Conservation (phyloP, 2,888 invertebrate genomes). For the Agrotis clavis region DNA sequence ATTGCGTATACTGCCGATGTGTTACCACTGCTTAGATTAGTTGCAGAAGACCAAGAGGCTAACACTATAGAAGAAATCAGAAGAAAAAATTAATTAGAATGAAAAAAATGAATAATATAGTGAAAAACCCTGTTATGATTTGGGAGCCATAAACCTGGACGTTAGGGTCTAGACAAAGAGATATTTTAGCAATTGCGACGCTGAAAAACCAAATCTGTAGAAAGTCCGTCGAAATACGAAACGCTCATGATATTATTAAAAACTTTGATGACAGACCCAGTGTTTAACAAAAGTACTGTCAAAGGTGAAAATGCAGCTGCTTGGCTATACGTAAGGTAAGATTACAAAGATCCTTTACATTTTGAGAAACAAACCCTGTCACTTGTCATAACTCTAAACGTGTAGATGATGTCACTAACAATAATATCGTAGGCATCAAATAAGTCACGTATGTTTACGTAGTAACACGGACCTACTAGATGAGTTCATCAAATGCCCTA, state of each 20-base stretch:
- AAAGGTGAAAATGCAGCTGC: not conserved
- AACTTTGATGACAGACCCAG: no score
- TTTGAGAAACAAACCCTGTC: not conserved
- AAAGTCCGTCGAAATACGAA: no score
- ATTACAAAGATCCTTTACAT: not conserved
- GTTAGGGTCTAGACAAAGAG: no score
- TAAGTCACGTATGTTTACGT: slow-evolving; percentile 22
- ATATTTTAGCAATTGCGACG: no score
- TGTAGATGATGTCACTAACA: slow-evolving; percentile 14
- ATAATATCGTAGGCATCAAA: not conserved
- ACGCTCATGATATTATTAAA: no score
- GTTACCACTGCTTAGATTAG: slow-evolving; percentile 22
- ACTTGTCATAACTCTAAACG: not conserved
- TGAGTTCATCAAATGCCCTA: slow-evolving; percentile 26
- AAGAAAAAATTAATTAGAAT: no score
- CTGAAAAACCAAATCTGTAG: no score
- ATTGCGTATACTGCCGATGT: slow-evolving; percentile 55
- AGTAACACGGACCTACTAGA: not conserved
- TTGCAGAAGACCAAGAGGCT: slow-evolving; percentile 37
- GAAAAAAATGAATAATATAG: not conserved
- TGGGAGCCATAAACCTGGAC: no score
- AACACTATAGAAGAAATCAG: not conserved
- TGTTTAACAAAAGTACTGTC: not conserved
- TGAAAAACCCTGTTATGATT: not conserved
- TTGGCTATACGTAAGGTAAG: not conserved